A percentile compares a stretch with the other conserved stretches of the same genome.
phyloP scores from a whole-genome alignment of 37 sponge, comb jelly and placozoan genomes.

The Halisarca cf. caerulea region DNA sequence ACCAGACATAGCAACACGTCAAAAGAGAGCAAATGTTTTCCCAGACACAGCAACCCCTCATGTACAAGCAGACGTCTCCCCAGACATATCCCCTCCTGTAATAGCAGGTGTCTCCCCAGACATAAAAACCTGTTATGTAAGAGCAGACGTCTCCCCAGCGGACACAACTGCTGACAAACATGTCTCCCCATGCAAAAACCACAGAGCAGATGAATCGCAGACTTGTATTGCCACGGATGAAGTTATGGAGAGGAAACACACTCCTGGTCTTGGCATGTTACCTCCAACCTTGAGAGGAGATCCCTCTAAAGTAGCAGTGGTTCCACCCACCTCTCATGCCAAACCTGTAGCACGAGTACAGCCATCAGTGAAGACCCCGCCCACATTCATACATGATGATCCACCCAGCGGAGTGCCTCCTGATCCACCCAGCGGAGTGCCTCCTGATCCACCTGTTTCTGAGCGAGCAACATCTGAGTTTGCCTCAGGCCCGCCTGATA shows the following conservation, averaged over 20 bases:
- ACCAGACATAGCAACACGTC: not conserved
- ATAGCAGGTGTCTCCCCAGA: not conserved
- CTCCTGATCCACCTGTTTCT: too few relatives aligned
- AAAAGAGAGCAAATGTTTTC: not conserved
- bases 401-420: too few relatives aligned
- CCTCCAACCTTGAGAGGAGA: slow-evolving; percentile 22
- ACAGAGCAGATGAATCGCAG: not conserved
- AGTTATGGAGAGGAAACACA: not conserved
- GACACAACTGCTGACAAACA: not conserved
- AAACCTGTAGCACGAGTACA: slow-evolving; percentile 64
- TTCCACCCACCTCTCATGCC: slow-evolving; percentile 29
- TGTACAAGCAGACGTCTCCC: not conserved
- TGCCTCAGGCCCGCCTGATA: too few relatives aligned
- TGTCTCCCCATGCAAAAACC: not conserved
- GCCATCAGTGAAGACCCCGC: slow-evolving; percentile 11
- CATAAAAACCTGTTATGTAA: too few relatives aligned
- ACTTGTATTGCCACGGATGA: not conserved
- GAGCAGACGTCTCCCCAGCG: not conserved
- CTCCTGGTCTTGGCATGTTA: not conserved
- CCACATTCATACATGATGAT: too few relatives aligned
- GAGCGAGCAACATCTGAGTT: too few relatives aligned
- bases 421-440: too few relatives aligned
- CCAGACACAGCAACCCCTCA: not conserved
- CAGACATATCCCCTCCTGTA: not conserved
- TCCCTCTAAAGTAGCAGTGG: slow-evolving; percentile 47